These are phyloP conservation scores for Hirudo medicinalis DNA, from an alignment of 1,140 invertebrate genomes.

Conservation along the genomic window DNA sequence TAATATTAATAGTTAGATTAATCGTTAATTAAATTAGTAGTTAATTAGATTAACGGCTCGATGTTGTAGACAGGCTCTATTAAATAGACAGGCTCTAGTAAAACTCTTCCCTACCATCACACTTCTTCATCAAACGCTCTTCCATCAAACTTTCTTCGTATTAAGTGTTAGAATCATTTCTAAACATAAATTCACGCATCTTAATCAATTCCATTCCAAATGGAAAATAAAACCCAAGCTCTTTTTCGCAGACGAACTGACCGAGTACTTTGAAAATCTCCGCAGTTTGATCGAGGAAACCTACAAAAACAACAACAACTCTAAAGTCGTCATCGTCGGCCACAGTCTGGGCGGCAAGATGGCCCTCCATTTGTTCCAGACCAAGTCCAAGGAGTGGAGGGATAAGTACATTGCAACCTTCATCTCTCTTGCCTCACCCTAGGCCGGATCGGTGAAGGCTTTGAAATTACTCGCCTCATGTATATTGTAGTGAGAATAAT, in stretches of 20 bases:
- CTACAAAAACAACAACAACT: conserved; percentile 61
- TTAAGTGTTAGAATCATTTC: too few relatives aligned
- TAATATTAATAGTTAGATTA: too few relatives aligned
- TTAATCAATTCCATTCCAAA: too few relatives aligned
- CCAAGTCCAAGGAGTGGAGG: conserved; percentile 71
- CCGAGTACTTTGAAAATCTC: conserved; percentile 64
- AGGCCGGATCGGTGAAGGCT: conserved; percentile 83
- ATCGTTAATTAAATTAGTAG: too few relatives aligned
- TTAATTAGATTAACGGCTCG: too few relatives aligned
- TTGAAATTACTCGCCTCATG: conserved; percentile 85
- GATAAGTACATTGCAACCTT: conserved; percentile 53
- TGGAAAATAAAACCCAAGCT: too few relatives aligned
- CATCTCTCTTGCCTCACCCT: conserved; percentile 36
- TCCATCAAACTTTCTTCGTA: too few relatives aligned
- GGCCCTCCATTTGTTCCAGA: conserved; percentile 51
- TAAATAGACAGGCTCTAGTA: too few relatives aligned
- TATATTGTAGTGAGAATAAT: conserved; percentile 33
- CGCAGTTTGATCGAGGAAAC: conserved; percentile 72
- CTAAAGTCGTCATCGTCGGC: conserved; percentile 40
- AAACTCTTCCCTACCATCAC: too few relatives aligned
- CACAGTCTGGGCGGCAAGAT: not conserved
- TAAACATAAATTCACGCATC: too few relatives aligned
- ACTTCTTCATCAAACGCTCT: too few relatives aligned
- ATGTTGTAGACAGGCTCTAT: too few relatives aligned
- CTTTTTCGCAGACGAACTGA: conserved; percentile 58